phyloP scores from a whole-genome alignment of 1,140 invertebrate genomes.

The Lysiphlebus fabarum region DNA sequence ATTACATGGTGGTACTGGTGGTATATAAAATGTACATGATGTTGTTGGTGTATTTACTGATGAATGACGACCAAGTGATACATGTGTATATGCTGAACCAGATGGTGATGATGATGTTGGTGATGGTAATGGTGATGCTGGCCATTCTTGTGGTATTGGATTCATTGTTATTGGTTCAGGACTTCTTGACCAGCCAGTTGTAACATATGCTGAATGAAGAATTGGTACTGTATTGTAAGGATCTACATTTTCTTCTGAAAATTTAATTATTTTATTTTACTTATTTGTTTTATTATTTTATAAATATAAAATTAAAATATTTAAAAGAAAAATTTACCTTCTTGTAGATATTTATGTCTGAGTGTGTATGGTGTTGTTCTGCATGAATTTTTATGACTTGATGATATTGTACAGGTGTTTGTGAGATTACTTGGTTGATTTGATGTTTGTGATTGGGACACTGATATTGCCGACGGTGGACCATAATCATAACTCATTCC shows the following conservation, averaged over 20 bases:
- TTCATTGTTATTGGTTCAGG: constrained; percentile 44
- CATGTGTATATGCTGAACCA: constrained; percentile 31
- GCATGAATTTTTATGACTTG: constrained; percentile 47
- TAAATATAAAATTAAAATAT: neutral
- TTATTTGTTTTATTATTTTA: no score
- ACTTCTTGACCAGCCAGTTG: constrained; percentile 49
- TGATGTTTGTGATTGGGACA: constrained; percentile 48
- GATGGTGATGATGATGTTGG: constrained; percentile 41
- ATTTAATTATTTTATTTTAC: no score
- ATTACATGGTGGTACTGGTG: constrained; percentile 33
- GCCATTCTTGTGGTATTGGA: constrained; percentile 45
- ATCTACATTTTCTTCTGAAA: constrained; percentile 45
- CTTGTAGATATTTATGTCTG: constrained; percentile 51
- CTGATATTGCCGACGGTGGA: constrained; percentile 42
- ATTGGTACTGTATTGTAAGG: constrained; percentile 49
- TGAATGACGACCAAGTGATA: constrained; percentile 31
- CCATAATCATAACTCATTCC: constrained; percentile 52
- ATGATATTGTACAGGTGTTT: constrained; percentile 45
- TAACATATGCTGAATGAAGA: constrained; percentile 49
- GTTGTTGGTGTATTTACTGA: constrained; percentile 35
- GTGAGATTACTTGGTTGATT: constrained; percentile 41
- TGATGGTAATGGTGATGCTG: constrained; percentile 47
- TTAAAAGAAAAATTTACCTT: constrained; percentile 36
- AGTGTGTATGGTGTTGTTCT: constrained; percentile 49
- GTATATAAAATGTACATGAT: constrained; percentile 45